Percentiles rank a stretch among this genome's conserved stretches.
Conservation (phyloP, 2,113 vertebrate species). For the Brachyhypopomus occidentalis region DNA sequence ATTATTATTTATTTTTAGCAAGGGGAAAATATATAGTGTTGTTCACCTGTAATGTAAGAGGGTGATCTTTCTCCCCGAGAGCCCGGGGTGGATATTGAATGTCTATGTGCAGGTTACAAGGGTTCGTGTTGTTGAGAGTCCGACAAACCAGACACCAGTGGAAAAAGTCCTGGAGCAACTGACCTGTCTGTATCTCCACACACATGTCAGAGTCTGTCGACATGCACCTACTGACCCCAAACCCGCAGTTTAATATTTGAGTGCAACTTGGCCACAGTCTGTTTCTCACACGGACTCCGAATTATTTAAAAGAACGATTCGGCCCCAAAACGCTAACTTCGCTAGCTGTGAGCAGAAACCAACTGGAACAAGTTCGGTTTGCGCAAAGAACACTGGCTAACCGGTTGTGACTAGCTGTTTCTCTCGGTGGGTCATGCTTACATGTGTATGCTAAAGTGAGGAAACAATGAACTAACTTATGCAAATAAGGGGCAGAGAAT, state of each 20-base stretch:
- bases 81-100: conserved; percentile 25
- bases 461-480: background rate
- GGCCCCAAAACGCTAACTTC: background rate
- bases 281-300: background rate
- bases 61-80: conserved; percentile 3
- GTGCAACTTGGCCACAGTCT: background rate
- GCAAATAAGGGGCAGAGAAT: background rate
- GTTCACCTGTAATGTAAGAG: conserved; percentile 44
- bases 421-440: background rate
- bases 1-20: conserved; percentile 35
- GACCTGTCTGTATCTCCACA: background rate
- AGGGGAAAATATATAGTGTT: conserved; percentile 20
- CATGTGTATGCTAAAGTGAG: background rate
- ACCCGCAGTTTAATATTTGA: background rate
- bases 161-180: conserved; percentile 9
- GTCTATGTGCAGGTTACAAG: conserved; percentile 31
- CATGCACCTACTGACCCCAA: background rate
- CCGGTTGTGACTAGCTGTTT: background rate
- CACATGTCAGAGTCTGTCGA: background rate
- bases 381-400: background rate
- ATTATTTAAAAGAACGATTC: background rate
- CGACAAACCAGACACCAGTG: conserved; percentile 30
- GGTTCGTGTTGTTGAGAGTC: conserved; percentile 20
- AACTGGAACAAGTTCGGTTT: background rate
- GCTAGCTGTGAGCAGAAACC: background rate